phyloP scores from a whole-genome alignment of 2,888 invertebrate genomes.

The Acrocyrtus sp. region DNA sequence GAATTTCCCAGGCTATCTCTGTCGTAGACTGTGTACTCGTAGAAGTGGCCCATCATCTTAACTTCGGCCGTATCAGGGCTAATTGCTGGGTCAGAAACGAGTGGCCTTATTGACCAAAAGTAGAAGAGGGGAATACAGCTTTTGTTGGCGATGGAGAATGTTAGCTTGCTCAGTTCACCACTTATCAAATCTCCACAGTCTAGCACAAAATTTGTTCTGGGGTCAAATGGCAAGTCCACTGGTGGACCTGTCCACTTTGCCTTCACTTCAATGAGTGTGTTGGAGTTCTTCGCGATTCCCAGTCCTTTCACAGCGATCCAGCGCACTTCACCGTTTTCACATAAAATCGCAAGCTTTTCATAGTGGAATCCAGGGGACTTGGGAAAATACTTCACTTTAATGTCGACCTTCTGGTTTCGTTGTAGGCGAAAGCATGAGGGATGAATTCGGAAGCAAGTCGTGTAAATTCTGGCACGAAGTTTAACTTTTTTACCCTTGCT shows the following conservation, averaged over 20 bases:
- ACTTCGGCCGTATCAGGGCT: background rate
- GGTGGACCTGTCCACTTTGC: constrained; percentile 43
- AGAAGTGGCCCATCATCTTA: constrained; percentile 19
- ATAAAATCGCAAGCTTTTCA: constrained; percentile 55
- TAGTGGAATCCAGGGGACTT: constrained; percentile 34
- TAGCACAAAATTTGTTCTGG: constrained; percentile 28
- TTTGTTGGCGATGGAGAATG: constrained; percentile 47
- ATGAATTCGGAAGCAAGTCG: constrained; percentile 41
- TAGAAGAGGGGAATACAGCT: constrained; percentile 55
- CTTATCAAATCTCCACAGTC: constrained; percentile 52
- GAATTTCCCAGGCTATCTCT: constrained; percentile 25
- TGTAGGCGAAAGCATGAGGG: constrained; percentile 51
- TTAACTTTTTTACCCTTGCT: constrained; percentile 21
- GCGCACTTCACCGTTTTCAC: constrained; percentile 59
- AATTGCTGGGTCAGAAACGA: constrained; percentile 3
- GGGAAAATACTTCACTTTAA: constrained; percentile 48
- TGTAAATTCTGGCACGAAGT: constrained; percentile 17
- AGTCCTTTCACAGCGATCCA: constrained; percentile 56
- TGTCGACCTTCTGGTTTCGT: constrained; percentile 41
- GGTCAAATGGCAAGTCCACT: constrained; percentile 49
- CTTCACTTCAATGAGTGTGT: constrained; percentile 26
- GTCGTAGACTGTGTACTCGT: constrained; percentile 24
- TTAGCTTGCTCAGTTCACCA: constrained; percentile 23
- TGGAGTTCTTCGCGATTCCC: constrained; percentile 39
- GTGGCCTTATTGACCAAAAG: constrained; percentile 53